Evolutionary conservation across 2,113 vertebrate genomes (phyloP).

Genomic region (Xenopus tropicalis): DNA sequence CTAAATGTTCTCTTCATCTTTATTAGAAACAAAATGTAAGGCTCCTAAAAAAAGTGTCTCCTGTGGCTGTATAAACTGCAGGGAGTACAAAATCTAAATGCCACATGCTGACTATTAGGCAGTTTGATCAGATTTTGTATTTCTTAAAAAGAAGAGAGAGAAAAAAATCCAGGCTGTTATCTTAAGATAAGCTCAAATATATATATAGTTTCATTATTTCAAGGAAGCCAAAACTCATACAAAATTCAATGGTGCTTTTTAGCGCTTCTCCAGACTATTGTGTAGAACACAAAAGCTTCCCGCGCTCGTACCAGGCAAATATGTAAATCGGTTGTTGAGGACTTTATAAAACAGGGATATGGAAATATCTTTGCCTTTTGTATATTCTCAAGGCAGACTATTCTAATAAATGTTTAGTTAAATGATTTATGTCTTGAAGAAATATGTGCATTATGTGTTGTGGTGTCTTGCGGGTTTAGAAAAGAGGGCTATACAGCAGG

Average conservation of each 20-base stretch:
- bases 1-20: conserved; percentile 17
- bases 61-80: not conserved
- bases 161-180: conserved; percentile 24
- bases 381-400: not conserved
- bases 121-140: conserved; percentile 3
- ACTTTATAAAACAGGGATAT: not conserved
- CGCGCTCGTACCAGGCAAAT: not conserved
- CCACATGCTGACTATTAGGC: not conserved
- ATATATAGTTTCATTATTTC: conserved; percentile 3
- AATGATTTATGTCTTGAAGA: conserved; percentile 1
- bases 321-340: conserved; percentile 9
- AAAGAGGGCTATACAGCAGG: no score
- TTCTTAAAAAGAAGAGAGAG: conserved; percentile 8
- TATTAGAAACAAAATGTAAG: conserved; percentile 30
- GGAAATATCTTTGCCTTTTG: not conserved
- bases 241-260: not conserved
- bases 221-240: conserved; percentile 16
- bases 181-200: conserved; percentile 42
- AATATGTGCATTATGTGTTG: not conserved
- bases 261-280: conserved; percentile 1
- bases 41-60: conserved; percentile 3
- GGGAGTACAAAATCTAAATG: conserved; percentile 26
- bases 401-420: conserved; percentile 1
- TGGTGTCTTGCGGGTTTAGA: not conserved
- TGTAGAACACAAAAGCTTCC: conserved; percentile 14